These are phyloP conservation scores for Lypha dubia DNA, from an alignment of 2,888 invertebrate species.

Conservation along the genomic window DNA sequence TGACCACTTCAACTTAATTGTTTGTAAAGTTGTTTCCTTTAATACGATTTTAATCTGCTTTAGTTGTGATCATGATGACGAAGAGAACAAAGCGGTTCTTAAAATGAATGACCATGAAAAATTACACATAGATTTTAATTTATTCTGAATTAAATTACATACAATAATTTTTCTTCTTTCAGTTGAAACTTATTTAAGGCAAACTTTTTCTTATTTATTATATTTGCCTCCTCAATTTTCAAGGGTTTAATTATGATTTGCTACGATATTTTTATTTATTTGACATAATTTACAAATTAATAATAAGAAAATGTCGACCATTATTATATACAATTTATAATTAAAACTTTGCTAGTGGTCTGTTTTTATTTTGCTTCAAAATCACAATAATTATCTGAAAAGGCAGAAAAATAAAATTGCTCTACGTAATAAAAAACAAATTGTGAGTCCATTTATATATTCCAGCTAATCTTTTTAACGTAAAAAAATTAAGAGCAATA, in stretches of 20 bases:
- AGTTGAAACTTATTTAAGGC: slow-evolving; percentile 13
- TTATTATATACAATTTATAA: too few species aligned
- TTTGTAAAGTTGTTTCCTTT: slow-evolving; percentile 21
- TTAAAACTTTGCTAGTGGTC: too few species aligned
- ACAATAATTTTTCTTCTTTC: background rate
- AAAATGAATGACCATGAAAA: slow-evolving; percentile 63
- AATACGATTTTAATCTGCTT: slow-evolving; percentile 49
- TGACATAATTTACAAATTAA: too few species aligned
- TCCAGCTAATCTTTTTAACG: too few species aligned
- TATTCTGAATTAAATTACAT: slow-evolving; percentile 35
- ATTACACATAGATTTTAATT: slow-evolving; percentile 42
- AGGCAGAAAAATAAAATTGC: too few species aligned
- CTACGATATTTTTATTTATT: slow-evolving; percentile 26
- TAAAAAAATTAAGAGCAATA: too few species aligned
- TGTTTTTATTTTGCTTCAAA: too few species aligned
- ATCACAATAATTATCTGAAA: too few species aligned
- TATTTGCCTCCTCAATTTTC: background rate
- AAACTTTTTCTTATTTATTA: background rate
- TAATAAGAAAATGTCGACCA: too few species aligned
- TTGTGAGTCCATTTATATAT: too few species aligned
- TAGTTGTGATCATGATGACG: slow-evolving; percentile 52
- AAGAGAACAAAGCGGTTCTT: slow-evolving; percentile 18
- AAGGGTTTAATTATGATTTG: slow-evolving; percentile 12
- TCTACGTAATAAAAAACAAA: too few species aligned
- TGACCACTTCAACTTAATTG: slow-evolving; percentile 62